Conservation (phyloP, 2,797 vertebrate species). For the Helostoma temminkii region DNA sequence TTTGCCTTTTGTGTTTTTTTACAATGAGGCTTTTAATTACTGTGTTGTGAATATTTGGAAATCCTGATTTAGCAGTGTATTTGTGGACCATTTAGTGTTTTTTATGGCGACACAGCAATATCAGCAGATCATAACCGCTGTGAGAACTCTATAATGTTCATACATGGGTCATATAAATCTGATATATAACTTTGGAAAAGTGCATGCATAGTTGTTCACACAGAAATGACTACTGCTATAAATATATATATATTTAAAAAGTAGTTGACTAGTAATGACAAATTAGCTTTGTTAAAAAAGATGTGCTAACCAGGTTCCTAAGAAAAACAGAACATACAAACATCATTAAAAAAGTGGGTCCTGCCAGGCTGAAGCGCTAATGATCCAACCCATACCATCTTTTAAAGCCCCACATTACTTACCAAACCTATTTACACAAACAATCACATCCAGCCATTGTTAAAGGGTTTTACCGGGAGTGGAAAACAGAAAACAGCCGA, state of each 20-base stretch:
- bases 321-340: slow-evolving; percentile 51
- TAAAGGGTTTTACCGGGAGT: slow-evolving; percentile 50
- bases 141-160: slow-evolving; percentile 61
- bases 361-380: slow-evolving; percentile 57
- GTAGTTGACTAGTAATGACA: slow-evolving; percentile 1
- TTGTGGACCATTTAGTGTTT: slow-evolving; percentile 20
- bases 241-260: neutral
- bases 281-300: slow-evolving; percentile 16
- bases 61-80: slow-evolving; percentile 41
- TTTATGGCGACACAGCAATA: slow-evolving; percentile 43
- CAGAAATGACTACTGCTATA: neutral
- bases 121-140: slow-evolving; percentile 48
- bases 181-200: slow-evolving; percentile 48
- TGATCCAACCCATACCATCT: slow-evolving; percentile 55
- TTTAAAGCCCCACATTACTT: slow-evolving; percentile 51
- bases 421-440: slow-evolving; percentile 72
- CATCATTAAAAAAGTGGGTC: slow-evolving; percentile 55
- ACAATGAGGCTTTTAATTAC: slow-evolving; percentile 59
- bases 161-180: slow-evolving; percentile 38
- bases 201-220: slow-evolving; percentile 14
- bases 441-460: slow-evolving; percentile 69
- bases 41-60: slow-evolving; percentile 55
- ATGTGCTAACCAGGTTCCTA: slow-evolving; percentile 35
- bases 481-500: slow-evolving; percentile 60
- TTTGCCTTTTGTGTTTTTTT: slow-evolving; percentile 67